A percentile compares a stretch with the other conserved stretches of the same genome.
These are phyloP conservation scores for Jaculus jaculus DNA, from an alignment of 2,113 vertebrate species.

Conservation along the genomic window DNA sequence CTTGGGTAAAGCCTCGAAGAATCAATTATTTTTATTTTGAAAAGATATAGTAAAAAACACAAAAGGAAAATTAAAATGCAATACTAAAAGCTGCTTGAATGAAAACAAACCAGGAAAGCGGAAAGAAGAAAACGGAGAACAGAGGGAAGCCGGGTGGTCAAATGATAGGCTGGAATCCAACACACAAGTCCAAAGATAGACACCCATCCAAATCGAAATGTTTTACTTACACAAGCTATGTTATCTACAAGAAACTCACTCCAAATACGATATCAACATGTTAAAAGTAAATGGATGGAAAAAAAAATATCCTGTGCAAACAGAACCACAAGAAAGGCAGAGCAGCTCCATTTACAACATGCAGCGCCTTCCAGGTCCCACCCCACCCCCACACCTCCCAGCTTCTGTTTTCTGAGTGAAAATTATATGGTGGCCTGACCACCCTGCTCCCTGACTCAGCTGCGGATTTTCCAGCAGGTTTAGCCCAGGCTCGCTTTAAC, in stretches of 20 bases:
- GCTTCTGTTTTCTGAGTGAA: background rate
- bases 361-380: too few relatives aligned
- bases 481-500: background rate
- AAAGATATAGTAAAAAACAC: background rate
- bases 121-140: background rate
- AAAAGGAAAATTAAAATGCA: background rate
- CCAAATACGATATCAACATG: background rate
- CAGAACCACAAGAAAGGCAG: background rate
- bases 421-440: background rate
- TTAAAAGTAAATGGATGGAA: conserved; percentile 2
- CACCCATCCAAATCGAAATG: background rate
- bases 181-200: background rate
- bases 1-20: background rate
- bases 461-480: background rate
- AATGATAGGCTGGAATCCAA: conserved; percentile 10
- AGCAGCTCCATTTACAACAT: background rate
- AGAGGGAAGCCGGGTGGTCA: background rate
- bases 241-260: background rate
- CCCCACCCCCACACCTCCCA: background rate
- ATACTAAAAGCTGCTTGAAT: background rate
- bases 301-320: conserved; percentile 20
- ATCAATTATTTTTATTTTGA: background rate
- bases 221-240: background rate
- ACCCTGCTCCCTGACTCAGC: background rate
- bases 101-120: background rate